Percentiles rank a stretch among this genome's conserved stretches.
Evolutionary conservation across 2,113 vertebrate species (phyloP).

Genomic region (Coptodon rendalli): DNA sequence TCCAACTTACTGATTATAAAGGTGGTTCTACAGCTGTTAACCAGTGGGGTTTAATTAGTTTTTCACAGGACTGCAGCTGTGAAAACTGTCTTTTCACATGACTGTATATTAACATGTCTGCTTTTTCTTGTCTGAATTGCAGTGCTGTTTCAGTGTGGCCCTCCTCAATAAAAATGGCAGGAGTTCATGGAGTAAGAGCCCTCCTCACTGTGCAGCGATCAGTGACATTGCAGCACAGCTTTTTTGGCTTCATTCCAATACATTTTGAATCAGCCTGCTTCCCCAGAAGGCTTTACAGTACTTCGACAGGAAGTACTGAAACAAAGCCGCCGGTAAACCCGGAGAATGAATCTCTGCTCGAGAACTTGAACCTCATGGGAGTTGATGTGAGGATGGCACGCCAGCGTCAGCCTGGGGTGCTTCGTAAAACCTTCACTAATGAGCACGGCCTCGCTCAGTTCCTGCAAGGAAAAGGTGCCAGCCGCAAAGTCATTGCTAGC

Average conservation of each 20-base stretch:
- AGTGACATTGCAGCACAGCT: not conserved
- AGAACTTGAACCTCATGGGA: conserved; percentile 68
- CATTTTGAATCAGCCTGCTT: not conserved
- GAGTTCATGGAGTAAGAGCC: not conserved
- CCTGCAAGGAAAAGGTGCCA: conserved; percentile 72
- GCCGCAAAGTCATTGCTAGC: conserved; percentile 56
- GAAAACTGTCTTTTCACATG: not conserved
- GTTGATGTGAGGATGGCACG: conserved; percentile 71
- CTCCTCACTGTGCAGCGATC: not conserved
- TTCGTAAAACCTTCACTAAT: conserved; percentile 64
- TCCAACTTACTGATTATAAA: not conserved
- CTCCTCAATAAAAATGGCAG: conserved; percentile 26
- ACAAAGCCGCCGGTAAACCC: not conserved
- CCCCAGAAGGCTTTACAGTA: not conserved
- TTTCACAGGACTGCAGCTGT: not conserved
- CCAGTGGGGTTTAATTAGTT: not conserved
- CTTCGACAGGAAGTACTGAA: not conserved
- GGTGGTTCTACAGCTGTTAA: not conserved
- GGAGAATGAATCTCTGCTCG: conserved; percentile 68
- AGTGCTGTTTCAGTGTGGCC: not conserved
- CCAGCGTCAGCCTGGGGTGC: conserved; percentile 65
- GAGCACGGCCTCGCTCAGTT: conserved; percentile 70
- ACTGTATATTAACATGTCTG: not conserved
- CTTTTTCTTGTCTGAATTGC: not conserved
- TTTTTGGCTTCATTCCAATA: not conserved